Conservation (phyloP, 2,888 invertebrate species). For the Emesis furor region DNA sequence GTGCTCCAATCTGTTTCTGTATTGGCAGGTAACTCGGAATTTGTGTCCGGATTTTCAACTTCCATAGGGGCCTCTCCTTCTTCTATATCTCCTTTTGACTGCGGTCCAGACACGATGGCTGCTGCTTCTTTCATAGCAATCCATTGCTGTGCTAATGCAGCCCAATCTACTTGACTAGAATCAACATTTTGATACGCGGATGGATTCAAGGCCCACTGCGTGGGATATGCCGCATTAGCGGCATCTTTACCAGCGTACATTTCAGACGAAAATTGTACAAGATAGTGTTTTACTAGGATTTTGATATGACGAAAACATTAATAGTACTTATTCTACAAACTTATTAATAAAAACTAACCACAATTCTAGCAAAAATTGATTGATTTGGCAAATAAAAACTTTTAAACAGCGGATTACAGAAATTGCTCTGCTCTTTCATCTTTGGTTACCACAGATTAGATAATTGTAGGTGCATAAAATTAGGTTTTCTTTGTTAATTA, state of each 20-base stretch:
- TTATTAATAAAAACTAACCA: not conserved
- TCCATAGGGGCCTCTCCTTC: conserved; percentile 98
- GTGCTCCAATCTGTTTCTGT: conserved; percentile 85
- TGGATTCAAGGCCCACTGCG: conserved; percentile 96
- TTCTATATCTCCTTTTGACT: conserved; percentile 92
- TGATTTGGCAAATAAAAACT: conserved; percentile 8
- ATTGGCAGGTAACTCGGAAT: conserved; percentile 83
- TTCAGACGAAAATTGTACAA: not conserved
- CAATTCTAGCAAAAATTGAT: not conserved
- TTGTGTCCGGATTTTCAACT: conserved; percentile 94
- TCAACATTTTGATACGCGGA: conserved; percentile 96
- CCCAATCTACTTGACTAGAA: conserved; percentile 98
- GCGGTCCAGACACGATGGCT: conserved; percentile 91
- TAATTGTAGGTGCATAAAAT: no score
- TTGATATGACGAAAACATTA: conserved; percentile 10
- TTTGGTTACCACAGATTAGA: no score
- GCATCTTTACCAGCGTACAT: conserved; percentile 93
- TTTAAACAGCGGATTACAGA: not conserved
- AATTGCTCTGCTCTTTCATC: no score
- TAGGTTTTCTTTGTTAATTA: no score
- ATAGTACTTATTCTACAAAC: conserved; percentile 21
- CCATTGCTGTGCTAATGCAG: conserved; percentile 99
- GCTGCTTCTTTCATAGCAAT: conserved; percentile 98
- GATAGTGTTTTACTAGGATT: not conserved
- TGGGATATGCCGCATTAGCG: conserved; percentile 93